Percentiles rank a stretch among this genome's conserved stretches.
Conservation (phyloP, 1,140 invertebrate genomes). For the Trialeurodes vaporariorum region DNA sequence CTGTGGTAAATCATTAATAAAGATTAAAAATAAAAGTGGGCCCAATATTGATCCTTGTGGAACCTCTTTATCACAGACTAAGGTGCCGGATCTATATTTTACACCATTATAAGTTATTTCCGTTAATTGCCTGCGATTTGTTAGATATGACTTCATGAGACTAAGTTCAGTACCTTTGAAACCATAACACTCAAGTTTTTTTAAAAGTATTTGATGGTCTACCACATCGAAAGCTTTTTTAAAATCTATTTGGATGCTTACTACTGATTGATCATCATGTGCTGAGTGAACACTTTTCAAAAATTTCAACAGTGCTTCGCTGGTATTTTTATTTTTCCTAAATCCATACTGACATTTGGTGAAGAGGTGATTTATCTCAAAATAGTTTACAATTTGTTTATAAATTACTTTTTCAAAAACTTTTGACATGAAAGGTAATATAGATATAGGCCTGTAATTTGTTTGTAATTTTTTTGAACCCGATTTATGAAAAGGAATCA, state of each 20-base stretch:
- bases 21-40: not conserved
- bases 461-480: not conserved
- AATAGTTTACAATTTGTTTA: not conserved
- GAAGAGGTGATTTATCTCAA: not conserved
- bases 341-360: not conserved
- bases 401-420: not conserved
- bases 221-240: not conserved
- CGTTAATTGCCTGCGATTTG: not conserved
- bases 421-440: not conserved
- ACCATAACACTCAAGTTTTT: not conserved
- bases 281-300: not conserved
- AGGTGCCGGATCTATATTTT: not conserved
- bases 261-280: not conserved
- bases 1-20: not conserved
- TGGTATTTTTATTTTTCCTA: not conserved
- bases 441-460: not conserved
- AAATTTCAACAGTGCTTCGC: not conserved
- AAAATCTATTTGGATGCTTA: not conserved
- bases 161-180: not conserved
- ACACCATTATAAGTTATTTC: not conserved
- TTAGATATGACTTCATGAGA: not conserved
- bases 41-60: not conserved
- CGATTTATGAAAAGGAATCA: not conserved
- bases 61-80: not conserved
- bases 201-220: not conserved